Conservation (phyloP, 2,113 vertebrate genomes). For the Hassar affinis region DNA sequence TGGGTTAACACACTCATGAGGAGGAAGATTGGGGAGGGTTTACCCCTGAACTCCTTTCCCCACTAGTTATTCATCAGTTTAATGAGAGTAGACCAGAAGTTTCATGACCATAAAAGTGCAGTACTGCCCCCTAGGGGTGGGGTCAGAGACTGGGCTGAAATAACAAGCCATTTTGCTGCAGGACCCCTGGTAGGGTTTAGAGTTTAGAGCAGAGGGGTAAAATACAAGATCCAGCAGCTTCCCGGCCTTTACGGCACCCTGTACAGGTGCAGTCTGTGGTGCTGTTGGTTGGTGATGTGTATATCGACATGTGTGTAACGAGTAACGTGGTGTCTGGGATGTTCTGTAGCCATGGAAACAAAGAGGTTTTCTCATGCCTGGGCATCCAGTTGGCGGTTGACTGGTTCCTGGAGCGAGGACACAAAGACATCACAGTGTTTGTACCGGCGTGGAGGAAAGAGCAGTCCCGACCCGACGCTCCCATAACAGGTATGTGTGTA, state of each 20-base stretch:
- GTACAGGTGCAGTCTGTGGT: too few relatives aligned
- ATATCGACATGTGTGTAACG: not conserved
- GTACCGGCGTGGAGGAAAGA: slow-evolving; percentile 98
- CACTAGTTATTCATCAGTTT: not conserved
- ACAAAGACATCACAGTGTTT: slow-evolving; percentile 98
- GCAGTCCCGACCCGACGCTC: slow-evolving; percentile 94
- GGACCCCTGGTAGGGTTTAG: too few relatives aligned
- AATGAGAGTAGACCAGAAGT: not conserved
- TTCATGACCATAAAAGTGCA: not conserved
- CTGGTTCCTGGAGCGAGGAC: slow-evolving; percentile 96
- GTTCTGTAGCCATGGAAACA: slow-evolving; percentile 93
- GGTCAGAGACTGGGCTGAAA: not conserved
- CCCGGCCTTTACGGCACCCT: too few relatives aligned
- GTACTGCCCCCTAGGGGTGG: not conserved
- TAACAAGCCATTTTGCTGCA: not conserved
- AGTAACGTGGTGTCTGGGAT: slow-evolving; percentile 55
- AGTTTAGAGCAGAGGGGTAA: not conserved
- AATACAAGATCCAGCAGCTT: not conserved
- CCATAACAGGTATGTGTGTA: slow-evolving; percentile 86
- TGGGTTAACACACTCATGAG: too few relatives aligned
- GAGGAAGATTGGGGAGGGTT: too few relatives aligned
- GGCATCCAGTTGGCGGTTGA: slow-evolving; percentile 96
- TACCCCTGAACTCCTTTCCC: too few relatives aligned
- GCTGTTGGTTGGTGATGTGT: not conserved
- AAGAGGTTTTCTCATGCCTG: slow-evolving; percentile 96